phyloP scores from a whole-genome alignment of 2,113 vertebrate species.

The Lophura nycthemera region DNA sequence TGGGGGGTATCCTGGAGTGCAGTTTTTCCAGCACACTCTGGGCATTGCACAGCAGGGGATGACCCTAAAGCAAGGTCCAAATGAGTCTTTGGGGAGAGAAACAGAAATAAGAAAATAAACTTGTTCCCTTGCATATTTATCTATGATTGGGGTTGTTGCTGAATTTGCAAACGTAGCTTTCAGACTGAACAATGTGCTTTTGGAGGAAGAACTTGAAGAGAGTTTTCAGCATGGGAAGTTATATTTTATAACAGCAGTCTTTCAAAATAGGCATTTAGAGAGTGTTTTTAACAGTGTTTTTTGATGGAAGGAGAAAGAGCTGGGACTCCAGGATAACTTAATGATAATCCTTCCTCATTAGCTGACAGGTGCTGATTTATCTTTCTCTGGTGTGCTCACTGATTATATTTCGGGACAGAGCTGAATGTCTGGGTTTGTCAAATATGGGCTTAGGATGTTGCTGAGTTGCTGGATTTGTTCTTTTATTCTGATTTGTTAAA shows the following conservation, averaged over 20 bases:
- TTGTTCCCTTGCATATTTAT: background rate
- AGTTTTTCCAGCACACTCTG: background rate
- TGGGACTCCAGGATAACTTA: background rate
- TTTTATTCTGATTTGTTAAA: conserved; percentile 6
- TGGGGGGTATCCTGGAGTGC: background rate
- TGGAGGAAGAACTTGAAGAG: background rate
- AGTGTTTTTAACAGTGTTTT: background rate
- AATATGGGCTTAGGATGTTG: background rate
- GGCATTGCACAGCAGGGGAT: background rate
- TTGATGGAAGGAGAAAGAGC: conserved; percentile 8
- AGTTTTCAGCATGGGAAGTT: conserved; percentile 7
- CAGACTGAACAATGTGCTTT: background rate
- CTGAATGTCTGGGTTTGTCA: conserved; percentile 32
- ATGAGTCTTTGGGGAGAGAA: background rate
- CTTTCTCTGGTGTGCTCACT: background rate
- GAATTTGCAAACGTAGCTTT: background rate
- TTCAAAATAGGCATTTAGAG: background rate
- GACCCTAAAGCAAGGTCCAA: background rate
- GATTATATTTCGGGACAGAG: conserved; percentile 3
- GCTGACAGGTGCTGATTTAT: conserved; percentile 48
- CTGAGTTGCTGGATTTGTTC: background rate
- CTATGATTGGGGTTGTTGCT: background rate
- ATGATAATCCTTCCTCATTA: conserved; percentile 27
- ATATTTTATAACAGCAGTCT: background rate
- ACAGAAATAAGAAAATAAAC: background rate